Conservation (phyloP, 2,797 vertebrate species). For the Okamejei kenojei region DNA sequence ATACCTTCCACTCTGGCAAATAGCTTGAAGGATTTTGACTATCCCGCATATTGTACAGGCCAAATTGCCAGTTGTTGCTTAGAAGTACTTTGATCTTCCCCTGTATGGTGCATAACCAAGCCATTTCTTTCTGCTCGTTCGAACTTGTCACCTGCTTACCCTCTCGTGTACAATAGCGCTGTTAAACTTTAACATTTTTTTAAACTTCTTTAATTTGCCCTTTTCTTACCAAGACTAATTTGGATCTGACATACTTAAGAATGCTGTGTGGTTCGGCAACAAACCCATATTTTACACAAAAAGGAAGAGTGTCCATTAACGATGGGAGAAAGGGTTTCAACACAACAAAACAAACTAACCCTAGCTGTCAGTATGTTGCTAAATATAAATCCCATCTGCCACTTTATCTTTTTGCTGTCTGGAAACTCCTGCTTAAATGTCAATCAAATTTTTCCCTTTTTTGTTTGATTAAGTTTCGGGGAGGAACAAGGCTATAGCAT, state of each 20-base stretch:
- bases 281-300: neutral
- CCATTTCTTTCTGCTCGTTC: neutral
- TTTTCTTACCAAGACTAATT: neutral
- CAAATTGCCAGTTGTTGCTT: neutral
- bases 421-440: neutral
- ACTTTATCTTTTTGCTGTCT: neutral
- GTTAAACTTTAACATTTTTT: neutral
- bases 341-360: neutral
- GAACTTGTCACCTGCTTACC: neutral
- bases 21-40: neutral
- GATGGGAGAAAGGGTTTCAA: too few species aligned
- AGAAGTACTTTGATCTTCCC: neutral
- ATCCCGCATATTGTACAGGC: neutral
- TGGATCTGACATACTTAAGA: neutral
- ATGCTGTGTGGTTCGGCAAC: neutral
- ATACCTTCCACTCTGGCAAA: neutral
- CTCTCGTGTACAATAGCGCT: neutral
- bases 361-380: neutral
- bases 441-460: too few species aligned
- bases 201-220: too few species aligned
- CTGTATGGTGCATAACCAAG: neutral
- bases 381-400: neutral
- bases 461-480: too few species aligned
- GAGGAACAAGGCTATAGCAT: too few species aligned
- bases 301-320: neutral